Conservation (phyloP, 1,140 invertebrate genomes). For the Pinna nobilis region DNA sequence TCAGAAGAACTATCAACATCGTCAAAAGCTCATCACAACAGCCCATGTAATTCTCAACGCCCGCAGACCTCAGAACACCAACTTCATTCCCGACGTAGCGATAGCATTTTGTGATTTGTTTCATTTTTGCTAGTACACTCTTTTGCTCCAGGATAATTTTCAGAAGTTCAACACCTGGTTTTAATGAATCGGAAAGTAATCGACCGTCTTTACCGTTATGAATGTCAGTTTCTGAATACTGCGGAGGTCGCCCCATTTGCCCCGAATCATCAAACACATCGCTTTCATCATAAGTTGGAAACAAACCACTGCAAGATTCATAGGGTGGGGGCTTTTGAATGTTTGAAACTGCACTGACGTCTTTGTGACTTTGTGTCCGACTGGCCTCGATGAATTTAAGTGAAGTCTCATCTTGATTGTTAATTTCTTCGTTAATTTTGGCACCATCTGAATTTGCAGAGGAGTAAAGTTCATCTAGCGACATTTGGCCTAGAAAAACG, state of each 20-base stretch:
- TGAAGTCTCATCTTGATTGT: background rate
- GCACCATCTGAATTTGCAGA: slow-evolving; percentile 18
- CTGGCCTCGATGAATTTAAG: background rate
- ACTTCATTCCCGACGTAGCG: slow-evolving; percentile 23
- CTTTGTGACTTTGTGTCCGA: background rate
- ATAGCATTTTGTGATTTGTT: slow-evolving; percentile 33
- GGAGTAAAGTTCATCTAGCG: slow-evolving; percentile 32
- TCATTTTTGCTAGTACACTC: slow-evolving; percentile 25
- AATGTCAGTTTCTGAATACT: background rate
- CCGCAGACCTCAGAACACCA: slow-evolving; percentile 12
- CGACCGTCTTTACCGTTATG: background rate
- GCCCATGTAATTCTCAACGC: slow-evolving; percentile 16
- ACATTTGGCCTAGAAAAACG: slow-evolving; percentile 21
- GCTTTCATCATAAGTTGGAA: background rate
- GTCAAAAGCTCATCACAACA: slow-evolving; percentile 50
- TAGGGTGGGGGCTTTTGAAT: background rate
- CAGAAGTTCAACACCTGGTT: slow-evolving; percentile 6
- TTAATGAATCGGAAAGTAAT: background rate
- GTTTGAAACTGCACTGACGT: background rate
- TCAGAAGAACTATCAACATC: slow-evolving; percentile 36
- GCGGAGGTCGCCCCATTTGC: background rate
- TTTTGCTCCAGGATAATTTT: background rate
- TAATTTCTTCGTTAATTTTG: background rate
- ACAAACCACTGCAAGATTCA: background rate
- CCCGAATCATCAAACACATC: too few species aligned